Evolutionary conservation across 2,888 invertebrate genomes (phyloP), one percentile per base, ranked within the genome.

Genomic region (Caenorhabditis sp.): DNA sequence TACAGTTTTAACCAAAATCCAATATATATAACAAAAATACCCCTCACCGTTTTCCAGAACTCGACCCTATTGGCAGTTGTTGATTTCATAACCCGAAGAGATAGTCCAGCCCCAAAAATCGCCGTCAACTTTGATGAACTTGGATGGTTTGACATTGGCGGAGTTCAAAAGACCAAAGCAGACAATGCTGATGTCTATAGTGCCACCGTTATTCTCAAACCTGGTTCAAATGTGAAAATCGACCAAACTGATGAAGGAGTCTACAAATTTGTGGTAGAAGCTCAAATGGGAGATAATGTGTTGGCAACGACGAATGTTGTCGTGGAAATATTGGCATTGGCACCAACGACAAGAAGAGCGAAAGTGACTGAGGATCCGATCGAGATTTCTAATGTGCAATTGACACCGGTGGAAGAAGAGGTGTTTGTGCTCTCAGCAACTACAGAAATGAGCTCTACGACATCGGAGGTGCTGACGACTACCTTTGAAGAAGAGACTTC

Each of bases 81-180:
- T 21, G 70, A 73, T 20, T 83, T 83, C 66, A 81, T 77, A 63
- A 77, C 78, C 4, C 63, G 52, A 1, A 70, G 77, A 52, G 67
- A 75, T 59, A 63, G 52, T 10, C 54, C 52, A 14, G 57, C 67
- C n/a, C 83, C 83, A 0, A 58, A 71, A 4, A 84, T 84, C 53
- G 26, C 36, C 1, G 64, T 80, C 20, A 70, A 69, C 23, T 70
- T 72, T 50, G 83, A 84, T 63, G 63, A 67, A 20, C 62, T 76
- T 17, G 43, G 69, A 17, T 83, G 81, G 82, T 83, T 84, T 61
- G 67, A 68, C 10, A 69, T 83, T 23, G 82, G 82, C 14, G 56
- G 77, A 1, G 67, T 81, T 17, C 61, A 59, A 17, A 73, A 70
- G 23, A 67, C 66, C 8, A 70, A 76, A 43, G 82, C 75, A 0